Base-by-base conservation (phyloP, 2,888 invertebrate species). In the Nomada ruficornis region DNA sequence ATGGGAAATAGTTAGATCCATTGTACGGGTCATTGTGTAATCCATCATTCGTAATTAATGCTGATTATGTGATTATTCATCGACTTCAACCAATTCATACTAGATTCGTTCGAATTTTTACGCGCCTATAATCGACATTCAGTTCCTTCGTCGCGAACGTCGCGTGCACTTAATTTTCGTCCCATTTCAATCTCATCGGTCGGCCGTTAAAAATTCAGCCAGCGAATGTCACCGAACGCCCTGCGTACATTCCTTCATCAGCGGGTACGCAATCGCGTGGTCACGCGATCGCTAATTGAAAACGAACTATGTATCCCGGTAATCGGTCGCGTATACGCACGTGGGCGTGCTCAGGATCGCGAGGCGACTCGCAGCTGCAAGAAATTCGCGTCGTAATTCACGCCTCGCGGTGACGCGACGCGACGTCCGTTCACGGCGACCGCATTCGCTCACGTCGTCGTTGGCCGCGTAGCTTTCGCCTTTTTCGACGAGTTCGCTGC, bases 251-350 rank as follows among this genome's bases (percentile, higher is more conserved):
- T 65, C 71, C 63, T 18, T 29, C 18, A 50, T n/a, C 29, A 26
- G 5, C 26, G 54, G 20, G 2, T 9, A 13, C 26, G 63, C 1
- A 2, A 20, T 20, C 65, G 85, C 80, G 78, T 68, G 84, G 77
- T 86, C 84, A 86, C 83, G 87, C 86, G 81, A 85, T 71, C 79
- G 83, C 83, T 89, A 89, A 90, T 90, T 90, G 88, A 89, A 88
- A 90, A 89, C 87, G 88, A 88, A 81, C 85, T 86, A 87, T 9
- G 36, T 36, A 36, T 86, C 83, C 29, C 7, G 11, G 81, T 73
- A 74, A 64, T 59, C 44, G 23, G 1, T 18, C 52, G 68, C 50
- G 64, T 23, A 73, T 76, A 82, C 47, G 63, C 70, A 72, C 80
- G 74, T 76, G 75, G 81, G 80, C 68, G 80, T 64, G 59, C 73